Conservation (phyloP, 2,888 invertebrate genomes). For the Conops quadrifasciatus region DNA sequence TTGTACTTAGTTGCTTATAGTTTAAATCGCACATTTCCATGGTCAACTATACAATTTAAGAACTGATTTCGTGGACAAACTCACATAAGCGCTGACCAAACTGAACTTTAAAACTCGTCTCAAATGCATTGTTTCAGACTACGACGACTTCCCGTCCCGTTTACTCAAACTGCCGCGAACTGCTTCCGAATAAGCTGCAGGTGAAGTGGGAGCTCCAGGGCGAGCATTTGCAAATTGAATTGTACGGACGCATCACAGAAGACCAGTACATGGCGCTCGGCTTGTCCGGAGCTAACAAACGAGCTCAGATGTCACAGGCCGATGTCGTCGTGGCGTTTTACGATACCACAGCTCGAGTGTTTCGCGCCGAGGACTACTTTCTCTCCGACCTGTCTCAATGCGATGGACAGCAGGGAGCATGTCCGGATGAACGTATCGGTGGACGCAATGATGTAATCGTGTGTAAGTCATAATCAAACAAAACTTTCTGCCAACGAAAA, state of each 20-base stretch:
- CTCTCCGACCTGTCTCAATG: conserved; percentile 84
- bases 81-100: neutral
- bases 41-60: neutral
- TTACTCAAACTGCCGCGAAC: conserved; percentile 82
- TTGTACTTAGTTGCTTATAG: conserved; percentile 16
- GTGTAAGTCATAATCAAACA: conserved; percentile 58
- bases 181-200: conserved; percentile 83
- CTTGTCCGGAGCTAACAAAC: conserved; percentile 79
- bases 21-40: neutral
- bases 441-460: conserved; percentile 81
- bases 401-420: conserved; percentile 83
- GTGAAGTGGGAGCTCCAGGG: conserved; percentile 86
- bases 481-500: neutral
- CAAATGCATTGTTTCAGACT: conserved; percentile 70
- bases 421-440: conserved; percentile 83
- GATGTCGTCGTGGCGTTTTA: conserved; percentile 87
- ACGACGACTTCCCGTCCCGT: conserved; percentile 78
- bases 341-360: conserved; percentile 69
- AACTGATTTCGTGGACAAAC: neutral
- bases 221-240: conserved; percentile 78
- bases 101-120: neutral
- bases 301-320: conserved; percentile 79
- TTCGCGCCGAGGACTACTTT: conserved; percentile 84
- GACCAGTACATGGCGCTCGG: conserved; percentile 92
- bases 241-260: conserved; percentile 80